Evolutionary conservation across 1,140 invertebrate species (phyloP).

Genomic region (Diorhabda elongata): DNA sequence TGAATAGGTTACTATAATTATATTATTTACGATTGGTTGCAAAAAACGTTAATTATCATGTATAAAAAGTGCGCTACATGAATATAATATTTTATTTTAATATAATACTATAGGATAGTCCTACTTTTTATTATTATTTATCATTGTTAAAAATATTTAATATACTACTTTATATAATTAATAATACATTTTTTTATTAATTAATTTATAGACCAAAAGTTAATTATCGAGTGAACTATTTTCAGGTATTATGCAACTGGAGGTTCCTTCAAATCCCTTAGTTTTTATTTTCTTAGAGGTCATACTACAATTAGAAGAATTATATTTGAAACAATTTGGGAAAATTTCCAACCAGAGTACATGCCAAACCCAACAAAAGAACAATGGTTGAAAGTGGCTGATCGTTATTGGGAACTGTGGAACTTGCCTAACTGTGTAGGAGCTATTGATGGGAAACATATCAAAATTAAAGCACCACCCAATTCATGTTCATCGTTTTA

Average conservation of each 20-base stretch:
- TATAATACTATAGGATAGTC: no score
- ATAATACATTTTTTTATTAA: no score
- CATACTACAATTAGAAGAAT: slow-evolving; percentile 29
- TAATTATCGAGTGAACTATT: not conserved
- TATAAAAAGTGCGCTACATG: no score
- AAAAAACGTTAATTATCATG: no score
- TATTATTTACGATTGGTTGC: slow-evolving; percentile 6
- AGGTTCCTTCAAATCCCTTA: slow-evolving; percentile 10
- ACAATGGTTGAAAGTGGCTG: slow-evolving; percentile 29
- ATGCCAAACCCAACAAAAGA: slow-evolving; percentile 29
- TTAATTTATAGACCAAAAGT: no score
- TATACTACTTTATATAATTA: no score
- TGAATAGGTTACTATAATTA: not conserved
- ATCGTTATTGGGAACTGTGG: slow-evolving; percentile 19
- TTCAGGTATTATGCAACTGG: slow-evolving; percentile 17
- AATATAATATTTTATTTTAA: no score
- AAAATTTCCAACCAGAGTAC: slow-evolving; percentile 31
- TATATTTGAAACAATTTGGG: slow-evolving; percentile 35
- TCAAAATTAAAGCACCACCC: slow-evolving; percentile 26
- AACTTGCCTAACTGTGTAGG: slow-evolving; percentile 26
- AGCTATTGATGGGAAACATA: slow-evolving; percentile 30
- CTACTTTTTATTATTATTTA: no score
- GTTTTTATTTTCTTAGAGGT: slow-evolving; percentile 20
- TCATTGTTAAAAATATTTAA: no score
- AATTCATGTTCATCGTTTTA: slow-evolving; percentile 14